These are phyloP conservation scores for Sorex araneus DNA, from an alignment of 2,113 vertebrate species.

Conservation along the genomic window DNA sequence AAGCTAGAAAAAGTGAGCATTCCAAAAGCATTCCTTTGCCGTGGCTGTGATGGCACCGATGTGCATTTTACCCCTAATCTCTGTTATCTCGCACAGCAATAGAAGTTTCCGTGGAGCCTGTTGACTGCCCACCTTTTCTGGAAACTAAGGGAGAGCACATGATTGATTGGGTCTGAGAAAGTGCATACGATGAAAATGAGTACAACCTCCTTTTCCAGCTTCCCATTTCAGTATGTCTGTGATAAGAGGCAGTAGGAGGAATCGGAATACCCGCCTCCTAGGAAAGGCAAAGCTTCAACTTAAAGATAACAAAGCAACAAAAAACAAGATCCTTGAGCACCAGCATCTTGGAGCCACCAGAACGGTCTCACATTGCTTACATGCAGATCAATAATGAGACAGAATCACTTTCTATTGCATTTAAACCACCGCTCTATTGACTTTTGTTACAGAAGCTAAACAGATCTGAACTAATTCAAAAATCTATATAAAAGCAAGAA, in stretches of 20 bases:
- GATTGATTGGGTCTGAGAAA: neutral
- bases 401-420: neutral
- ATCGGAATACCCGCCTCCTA: neutral
- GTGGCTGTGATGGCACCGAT: neutral
- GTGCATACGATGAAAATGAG: neutral
- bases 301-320: neutral
- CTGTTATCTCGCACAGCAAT: neutral
- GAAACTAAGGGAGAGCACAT: neutral
- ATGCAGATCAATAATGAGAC: neutral
- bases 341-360: neutral
- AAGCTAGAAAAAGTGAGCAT: slow-evolving; percentile 35
- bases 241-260: neutral
- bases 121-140: neutral
- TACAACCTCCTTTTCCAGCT: neutral
- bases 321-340: neutral
- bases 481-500: neutral
- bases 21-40: slow-evolving; percentile 49
- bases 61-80: neutral
- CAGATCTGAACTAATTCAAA: too few species aligned
- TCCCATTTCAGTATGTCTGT: neutral
- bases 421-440: neutral
- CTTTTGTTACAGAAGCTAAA: neutral
- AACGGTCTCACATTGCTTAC: neutral
- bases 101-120: neutral
- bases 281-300: neutral